phyloP scores from a whole-genome alignment of 2,797 vertebrate species.

The Podarcis lilfordi region DNA sequence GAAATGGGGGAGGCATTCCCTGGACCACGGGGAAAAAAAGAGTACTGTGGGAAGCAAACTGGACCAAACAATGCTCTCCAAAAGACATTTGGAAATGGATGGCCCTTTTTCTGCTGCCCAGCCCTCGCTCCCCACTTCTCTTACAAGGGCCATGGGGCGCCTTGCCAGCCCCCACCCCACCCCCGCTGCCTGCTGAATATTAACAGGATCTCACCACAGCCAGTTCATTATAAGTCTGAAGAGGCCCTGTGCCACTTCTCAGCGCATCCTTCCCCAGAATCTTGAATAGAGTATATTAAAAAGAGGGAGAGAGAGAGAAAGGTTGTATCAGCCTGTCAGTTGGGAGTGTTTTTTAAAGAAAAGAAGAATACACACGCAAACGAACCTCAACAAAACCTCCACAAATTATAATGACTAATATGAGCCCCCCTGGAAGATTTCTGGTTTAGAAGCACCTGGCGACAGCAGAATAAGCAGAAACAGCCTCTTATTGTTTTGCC shows the following conservation, averaged over 20 bases:
- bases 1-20: background rate
- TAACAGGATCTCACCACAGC: conserved; percentile 1
- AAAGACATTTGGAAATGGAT: background rate
- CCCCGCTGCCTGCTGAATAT: too few species aligned
- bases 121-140: background rate
- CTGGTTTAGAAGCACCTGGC: background rate
- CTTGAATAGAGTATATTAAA: background rate
- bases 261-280: background rate
- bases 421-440: background rate
- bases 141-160: conserved; percentile 5
- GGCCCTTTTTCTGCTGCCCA: background rate
- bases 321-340: background rate
- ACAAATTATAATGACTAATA: background rate
- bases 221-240: conserved; percentile 9
- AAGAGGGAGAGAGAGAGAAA: conserved; percentile 1
- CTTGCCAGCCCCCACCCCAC: background rate
- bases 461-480: too few species aligned
- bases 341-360: background rate
- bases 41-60: conserved; percentile 18
- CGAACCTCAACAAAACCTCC: background rate
- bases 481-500: rapidly evolving
- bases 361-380: background rate
- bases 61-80: background rate
- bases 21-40: background rate
- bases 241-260: conserved; percentile 26